A percentile compares a stretch with the other conserved stretches of the same genome.
Conservation (phyloP, 2,113 vertebrate species). For the Cryptotis parvus region DNA sequence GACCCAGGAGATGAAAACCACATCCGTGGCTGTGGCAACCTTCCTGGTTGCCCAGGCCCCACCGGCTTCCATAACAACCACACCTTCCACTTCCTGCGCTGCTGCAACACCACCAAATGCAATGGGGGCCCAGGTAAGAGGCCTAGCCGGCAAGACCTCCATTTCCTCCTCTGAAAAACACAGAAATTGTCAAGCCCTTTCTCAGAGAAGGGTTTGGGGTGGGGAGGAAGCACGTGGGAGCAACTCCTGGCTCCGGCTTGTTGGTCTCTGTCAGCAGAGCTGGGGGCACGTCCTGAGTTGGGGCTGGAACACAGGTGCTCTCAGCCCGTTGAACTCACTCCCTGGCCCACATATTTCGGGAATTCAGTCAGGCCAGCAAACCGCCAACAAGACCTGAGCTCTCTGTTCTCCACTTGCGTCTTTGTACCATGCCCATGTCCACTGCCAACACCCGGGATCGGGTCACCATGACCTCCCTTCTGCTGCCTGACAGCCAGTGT, state of each 20-base stretch:
- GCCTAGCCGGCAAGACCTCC: rapidly evolving
- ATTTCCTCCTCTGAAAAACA: too few relatives aligned
- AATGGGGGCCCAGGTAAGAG: conserved; percentile 71
- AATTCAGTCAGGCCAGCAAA: background rate
- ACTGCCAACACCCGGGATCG: background rate
- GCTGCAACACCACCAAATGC: conserved; percentile 74
- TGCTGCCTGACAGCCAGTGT: background rate
- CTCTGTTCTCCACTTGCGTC: background rate
- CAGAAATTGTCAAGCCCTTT: too few relatives aligned
- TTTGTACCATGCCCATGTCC: background rate
- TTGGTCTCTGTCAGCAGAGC: too few relatives aligned
- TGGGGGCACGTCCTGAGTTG: too few relatives aligned
- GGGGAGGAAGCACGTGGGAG: too few relatives aligned
- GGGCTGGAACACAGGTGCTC: too few relatives aligned
- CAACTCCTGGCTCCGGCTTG: too few relatives aligned
- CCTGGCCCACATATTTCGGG: background rate
- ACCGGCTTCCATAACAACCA: conserved; percentile 68
- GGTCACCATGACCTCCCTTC: background rate
- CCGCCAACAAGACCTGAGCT: background rate
- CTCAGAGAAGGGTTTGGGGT: too few relatives aligned
- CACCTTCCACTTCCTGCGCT: conserved; percentile 74
- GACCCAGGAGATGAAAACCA: background rate
- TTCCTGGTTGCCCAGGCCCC: conserved; percentile 68
- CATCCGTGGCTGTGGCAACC: conserved; percentile 60
- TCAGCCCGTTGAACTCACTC: too few relatives aligned